Percentiles rank a stretch among this genome's conserved stretches.
Evolutionary conservation across 2,797 vertebrate species (phyloP).

Genomic region (Coranthus polyacanthus): DNA sequence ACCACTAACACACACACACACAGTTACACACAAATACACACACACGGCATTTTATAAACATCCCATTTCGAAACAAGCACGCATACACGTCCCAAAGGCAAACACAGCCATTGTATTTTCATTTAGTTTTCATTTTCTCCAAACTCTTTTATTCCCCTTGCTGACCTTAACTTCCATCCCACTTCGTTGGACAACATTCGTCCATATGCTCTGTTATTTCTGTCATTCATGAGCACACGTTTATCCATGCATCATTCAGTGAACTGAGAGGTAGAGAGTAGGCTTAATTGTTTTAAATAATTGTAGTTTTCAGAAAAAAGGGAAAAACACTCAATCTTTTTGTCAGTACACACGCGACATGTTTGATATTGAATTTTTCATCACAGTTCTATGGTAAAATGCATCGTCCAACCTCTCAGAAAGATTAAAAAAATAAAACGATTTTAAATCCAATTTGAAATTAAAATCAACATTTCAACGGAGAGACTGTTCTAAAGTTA

Average conservation of each 20-base stretch:
- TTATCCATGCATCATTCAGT: conserved; percentile 21
- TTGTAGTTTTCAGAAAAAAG: not conserved
- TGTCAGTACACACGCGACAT: not conserved
- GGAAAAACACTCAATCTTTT: not conserved
- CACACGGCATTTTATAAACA: conserved; percentile 74
- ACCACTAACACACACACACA: conserved; percentile 39
- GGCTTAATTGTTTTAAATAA: conserved; percentile 20
- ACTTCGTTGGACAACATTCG: conserved; percentile 54
- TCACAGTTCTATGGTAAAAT: conserved; percentile 4
- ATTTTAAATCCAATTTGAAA: conserved; percentile 34
- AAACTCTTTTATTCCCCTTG: conserved; percentile 71
- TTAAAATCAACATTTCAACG: conserved; percentile 14
- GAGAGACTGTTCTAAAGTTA: too few relatives aligned
- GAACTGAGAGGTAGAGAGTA: conserved; percentile 23
- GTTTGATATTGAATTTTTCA: conserved; percentile 20
- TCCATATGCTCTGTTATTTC: conserved; percentile 65
- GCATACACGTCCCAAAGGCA: conserved; percentile 67
- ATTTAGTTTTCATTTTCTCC: conserved; percentile 79
- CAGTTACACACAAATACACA: conserved; percentile 42
- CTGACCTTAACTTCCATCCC: conserved; percentile 66
- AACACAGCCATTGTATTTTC: conserved; percentile 76
- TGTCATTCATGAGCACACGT: conserved; percentile 54
- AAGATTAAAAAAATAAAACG: conserved; percentile 19
- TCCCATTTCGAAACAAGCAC: conserved; percentile 72
- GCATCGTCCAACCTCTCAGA: conserved; percentile 10